Percentiles rank a stretch among this genome's conserved stretches.
Conservation (phyloP, 1,140 invertebrate genomes). For the Drosophila sproati region DNA sequence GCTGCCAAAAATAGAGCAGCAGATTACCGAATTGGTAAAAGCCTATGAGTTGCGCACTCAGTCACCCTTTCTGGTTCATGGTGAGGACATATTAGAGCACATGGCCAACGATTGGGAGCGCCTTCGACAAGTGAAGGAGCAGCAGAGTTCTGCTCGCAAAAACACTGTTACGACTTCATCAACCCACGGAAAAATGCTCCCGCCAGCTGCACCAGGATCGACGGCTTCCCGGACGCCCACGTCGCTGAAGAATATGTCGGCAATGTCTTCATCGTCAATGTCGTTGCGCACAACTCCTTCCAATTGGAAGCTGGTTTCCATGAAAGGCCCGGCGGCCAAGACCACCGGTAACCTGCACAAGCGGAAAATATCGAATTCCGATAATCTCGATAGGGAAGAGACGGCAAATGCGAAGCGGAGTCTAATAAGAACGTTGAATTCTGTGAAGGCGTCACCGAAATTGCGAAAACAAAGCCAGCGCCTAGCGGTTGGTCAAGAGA, state of each 20-base stretch:
- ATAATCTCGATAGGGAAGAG: conserved; percentile 14
- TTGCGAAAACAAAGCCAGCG: conserved; percentile 11
- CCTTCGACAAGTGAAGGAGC: conserved; percentile 84
- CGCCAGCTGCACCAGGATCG: conserved; percentile 32
- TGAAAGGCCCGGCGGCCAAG: conserved; percentile 24
- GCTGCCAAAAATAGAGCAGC: conserved; percentile 88
- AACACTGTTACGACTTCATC: conserved; percentile 49
- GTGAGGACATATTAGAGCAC: conserved; percentile 86
- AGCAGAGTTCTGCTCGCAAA: conserved; percentile 67
- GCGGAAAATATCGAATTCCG: conserved; percentile 21
- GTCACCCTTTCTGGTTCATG: conserved; percentile 86
- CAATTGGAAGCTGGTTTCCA: conserved; percentile 31
- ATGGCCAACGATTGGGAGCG: conserved; percentile 86
- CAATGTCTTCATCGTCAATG: conserved; percentile 64
- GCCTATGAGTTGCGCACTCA: conserved; percentile 86
- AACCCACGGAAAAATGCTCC: conserved; percentile 47
- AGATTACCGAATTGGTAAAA: conserved; percentile 86
- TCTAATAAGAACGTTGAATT: conserved; percentile 32
- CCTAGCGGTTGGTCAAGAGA: neutral
- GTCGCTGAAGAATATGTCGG: conserved; percentile 56
- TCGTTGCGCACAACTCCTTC: conserved; percentile 76
- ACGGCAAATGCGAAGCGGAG: conserved; percentile 49
- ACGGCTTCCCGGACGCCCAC: conserved; percentile 62
- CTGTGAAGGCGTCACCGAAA: conserved; percentile 27
- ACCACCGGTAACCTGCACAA: conserved; percentile 49